phyloP scores from a whole-genome alignment of 2,888 invertebrate genomes.

The Meganola albula region DNA sequence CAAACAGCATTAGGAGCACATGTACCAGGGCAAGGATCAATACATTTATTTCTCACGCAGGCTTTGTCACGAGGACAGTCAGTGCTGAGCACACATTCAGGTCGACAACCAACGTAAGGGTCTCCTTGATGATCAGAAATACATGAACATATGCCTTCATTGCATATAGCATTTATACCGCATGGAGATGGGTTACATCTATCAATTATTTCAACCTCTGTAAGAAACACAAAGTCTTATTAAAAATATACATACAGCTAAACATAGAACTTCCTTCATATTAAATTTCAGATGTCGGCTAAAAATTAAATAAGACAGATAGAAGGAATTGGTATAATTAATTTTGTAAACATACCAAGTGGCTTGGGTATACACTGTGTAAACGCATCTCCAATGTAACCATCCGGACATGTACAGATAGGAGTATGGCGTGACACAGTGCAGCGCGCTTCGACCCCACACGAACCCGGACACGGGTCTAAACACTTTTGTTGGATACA shows the following conservation, averaged over 20 bases:
- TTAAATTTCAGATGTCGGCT: no score
- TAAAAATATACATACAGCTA: no score
- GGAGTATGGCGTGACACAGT: slow-evolving; percentile 84
- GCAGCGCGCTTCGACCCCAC: slow-evolving; percentile 80
- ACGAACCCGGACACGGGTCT: slow-evolving; percentile 85
- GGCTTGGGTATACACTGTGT: slow-evolving; percentile 68
- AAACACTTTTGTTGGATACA: slow-evolving; percentile 84
- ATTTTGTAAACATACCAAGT: slow-evolving; percentile 47
- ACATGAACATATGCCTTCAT: slow-evolving; percentile 78
- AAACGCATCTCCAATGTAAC: slow-evolving; percentile 83
- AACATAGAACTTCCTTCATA: no score
- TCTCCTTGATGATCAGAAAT: slow-evolving; percentile 80
- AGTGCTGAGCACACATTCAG: slow-evolving; percentile 82
- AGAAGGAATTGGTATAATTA: no score
- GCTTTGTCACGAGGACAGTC: slow-evolving; percentile 82
- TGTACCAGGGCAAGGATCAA: slow-evolving; percentile 83
- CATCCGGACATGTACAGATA: slow-evolving; percentile 83
- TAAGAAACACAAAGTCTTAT: slow-evolving; percentile 19
- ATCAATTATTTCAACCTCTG: slow-evolving; percentile 47
- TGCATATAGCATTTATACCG: slow-evolving; percentile 79
- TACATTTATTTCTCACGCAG: slow-evolving; percentile 82
- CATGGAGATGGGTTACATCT: slow-evolving; percentile 82
- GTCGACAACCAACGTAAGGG: slow-evolving; percentile 82
- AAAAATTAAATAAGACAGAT: no score
- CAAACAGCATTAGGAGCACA: slow-evolving; percentile 84